These are phyloP conservation scores for Lissonota sp. DNA, from an alignment of 2,888 invertebrate species.

Conservation along the genomic window DNA sequence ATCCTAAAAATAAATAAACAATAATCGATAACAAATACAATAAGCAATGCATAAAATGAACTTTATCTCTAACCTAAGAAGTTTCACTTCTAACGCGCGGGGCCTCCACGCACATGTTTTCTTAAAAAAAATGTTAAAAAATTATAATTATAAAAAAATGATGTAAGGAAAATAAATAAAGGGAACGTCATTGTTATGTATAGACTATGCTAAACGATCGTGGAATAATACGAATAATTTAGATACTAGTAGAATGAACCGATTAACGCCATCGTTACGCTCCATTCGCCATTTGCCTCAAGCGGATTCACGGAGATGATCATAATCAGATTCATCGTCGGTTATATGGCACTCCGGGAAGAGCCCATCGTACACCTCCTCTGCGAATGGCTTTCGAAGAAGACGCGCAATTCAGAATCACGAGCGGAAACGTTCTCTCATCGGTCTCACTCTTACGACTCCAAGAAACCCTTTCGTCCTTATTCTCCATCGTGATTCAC, in stretches of 20 bases:
- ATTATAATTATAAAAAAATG: too few relatives aligned
- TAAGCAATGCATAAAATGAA: too few relatives aligned
- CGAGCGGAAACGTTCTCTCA: not conserved
- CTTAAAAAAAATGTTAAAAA: too few relatives aligned
- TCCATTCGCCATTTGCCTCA: not conserved
- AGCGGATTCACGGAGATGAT: not conserved
- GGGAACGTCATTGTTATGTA: too few relatives aligned
- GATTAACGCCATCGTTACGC: slow-evolving; percentile 5
- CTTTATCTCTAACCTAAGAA: too few relatives aligned
- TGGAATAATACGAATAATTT: not conserved
- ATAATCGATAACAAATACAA: too few relatives aligned
- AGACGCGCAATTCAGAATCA: not conserved
- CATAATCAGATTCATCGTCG: slow-evolving; percentile 10
- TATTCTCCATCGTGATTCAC: not conserved
- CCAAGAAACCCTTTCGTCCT: not conserved
- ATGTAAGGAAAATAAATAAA: too few relatives aligned
- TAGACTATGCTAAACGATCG: not conserved
- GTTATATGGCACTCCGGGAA: not conserved
- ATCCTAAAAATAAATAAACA: too few relatives aligned
- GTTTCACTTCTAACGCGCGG: too few relatives aligned
- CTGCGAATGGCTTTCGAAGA: not conserved
- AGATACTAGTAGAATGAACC: not conserved
- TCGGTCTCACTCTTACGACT: not conserved
- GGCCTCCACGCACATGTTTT: too few relatives aligned
- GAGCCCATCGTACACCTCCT: not conserved